These are phyloP conservation scores for Synergus itoensis DNA, from an alignment of 2,888 invertebrate genomes.

Conservation along the genomic window DNA sequence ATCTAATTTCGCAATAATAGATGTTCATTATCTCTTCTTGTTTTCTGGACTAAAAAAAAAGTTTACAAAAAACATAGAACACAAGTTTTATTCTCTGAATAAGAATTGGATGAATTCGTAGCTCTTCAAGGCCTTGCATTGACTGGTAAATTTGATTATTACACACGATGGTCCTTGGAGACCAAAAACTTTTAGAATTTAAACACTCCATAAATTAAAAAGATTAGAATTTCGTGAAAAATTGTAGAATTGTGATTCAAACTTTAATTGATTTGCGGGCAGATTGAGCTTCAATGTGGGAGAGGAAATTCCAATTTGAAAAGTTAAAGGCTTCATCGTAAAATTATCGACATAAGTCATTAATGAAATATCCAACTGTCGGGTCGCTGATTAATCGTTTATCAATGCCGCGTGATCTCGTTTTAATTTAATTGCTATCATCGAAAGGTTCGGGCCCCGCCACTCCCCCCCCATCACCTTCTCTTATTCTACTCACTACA, in stretches of 20 bases:
- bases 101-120: slow-evolving; percentile 53
- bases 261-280: slow-evolving; percentile 55
- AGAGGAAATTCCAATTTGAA: slow-evolving; percentile 52
- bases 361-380: slow-evolving; percentile 73
- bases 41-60: background rate
- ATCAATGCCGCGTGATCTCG: slow-evolving; percentile 69
- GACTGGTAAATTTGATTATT: slow-evolving; percentile 54
- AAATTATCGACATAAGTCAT: slow-evolving; percentile 59
- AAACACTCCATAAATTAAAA: background rate
- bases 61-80: background rate
- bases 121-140: slow-evolving; percentile 62
- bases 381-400: slow-evolving; percentile 73
- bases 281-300: slow-evolving; percentile 49
- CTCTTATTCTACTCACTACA: slow-evolving; percentile 26
- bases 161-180: slow-evolving; percentile 46
- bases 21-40: background rate
- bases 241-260: background rate
- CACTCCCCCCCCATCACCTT: slow-evolving; percentile 8
- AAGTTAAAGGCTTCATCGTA: slow-evolving; percentile 54
- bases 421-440: slow-evolving; percentile 73
- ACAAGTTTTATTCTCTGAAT: background rate
- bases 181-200: slow-evolving; percentile 22
- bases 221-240: background rate
- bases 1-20: background rate
- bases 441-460: slow-evolving; percentile 52